Conservation (phyloP, 1,140 invertebrate species). For the Euura lappo region DNA sequence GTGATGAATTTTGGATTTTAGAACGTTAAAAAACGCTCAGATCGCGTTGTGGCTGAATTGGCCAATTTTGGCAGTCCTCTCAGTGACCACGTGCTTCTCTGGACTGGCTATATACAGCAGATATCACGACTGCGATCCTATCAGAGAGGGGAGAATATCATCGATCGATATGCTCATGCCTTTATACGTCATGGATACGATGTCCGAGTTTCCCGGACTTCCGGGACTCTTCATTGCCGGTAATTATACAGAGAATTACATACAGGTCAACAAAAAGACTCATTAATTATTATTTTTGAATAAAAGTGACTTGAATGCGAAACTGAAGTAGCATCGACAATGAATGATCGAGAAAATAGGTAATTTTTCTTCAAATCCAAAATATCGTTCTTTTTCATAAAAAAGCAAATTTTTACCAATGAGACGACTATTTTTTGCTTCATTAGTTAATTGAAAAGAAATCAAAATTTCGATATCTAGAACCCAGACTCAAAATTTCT, state of each 20-base stretch:
- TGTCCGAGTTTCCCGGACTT: constrained; percentile 72
- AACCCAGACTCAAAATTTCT: too few relatives aligned
- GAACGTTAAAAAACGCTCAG: constrained; percentile 68
- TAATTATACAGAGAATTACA: constrained; percentile 14
- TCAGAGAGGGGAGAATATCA: constrained; percentile 61
- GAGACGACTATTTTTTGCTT: too few relatives aligned
- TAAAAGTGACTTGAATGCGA: too few relatives aligned
- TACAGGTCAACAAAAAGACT: background rate
- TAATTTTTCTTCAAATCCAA: too few relatives aligned
- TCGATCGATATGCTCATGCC: constrained; percentile 72
- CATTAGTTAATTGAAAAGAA: too few relatives aligned
- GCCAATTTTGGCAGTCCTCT: constrained; percentile 73
- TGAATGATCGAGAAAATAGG: too few relatives aligned
- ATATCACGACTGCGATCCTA: constrained; percentile 79
- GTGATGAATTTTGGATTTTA: constrained; percentile 30
- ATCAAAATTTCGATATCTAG: too few relatives aligned
- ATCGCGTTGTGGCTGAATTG: constrained; percentile 71
- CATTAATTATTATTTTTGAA: too few relatives aligned
- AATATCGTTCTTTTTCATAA: too few relatives aligned
- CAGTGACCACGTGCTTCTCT: constrained; percentile 74
- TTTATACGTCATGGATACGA: constrained; percentile 78
- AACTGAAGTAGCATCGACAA: too few relatives aligned
- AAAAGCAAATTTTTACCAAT: too few relatives aligned
- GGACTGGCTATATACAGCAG: constrained; percentile 81
- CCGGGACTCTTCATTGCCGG: constrained; percentile 82